Percentiles rank a stretch among this genome's conserved stretches.
Evolutionary conservation across 2,888 invertebrate genomes (phyloP).

Genomic region (Ectemnius cavifrons): DNA sequence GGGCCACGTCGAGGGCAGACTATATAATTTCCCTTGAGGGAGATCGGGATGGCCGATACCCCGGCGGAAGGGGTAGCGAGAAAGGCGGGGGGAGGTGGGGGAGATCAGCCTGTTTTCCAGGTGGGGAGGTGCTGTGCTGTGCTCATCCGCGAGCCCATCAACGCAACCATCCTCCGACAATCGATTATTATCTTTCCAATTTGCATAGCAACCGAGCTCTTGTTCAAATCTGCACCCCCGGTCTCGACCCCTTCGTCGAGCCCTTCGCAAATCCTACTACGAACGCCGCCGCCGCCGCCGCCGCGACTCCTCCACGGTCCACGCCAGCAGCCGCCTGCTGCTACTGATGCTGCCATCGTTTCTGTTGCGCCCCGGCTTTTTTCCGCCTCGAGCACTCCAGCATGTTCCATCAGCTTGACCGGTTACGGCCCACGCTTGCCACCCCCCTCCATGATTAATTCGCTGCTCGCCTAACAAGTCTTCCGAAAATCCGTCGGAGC

Average conservation of each 20-base stretch:
- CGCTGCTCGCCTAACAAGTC: not conserved
- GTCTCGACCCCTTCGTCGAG: slow-evolving; percentile 65
- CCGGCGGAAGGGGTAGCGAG: slow-evolving; percentile 55
- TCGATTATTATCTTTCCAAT: slow-evolving; percentile 78
- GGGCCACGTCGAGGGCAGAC: slow-evolving; percentile 67
- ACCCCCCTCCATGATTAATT: not conserved
- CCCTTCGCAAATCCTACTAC: slow-evolving; percentile 67
- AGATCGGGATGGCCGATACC: slow-evolving; percentile 73
- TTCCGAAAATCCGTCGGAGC: not conserved
- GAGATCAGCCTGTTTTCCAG: slow-evolving; percentile 67
- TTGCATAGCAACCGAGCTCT: slow-evolving; percentile 75
- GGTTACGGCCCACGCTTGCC: slow-evolving; percentile 43
- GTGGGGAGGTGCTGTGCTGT: slow-evolving; percentile 64
- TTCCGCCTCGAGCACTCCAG: slow-evolving; percentile 28
- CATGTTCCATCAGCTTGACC: slow-evolving; percentile 8
- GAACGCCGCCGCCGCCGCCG: not conserved
- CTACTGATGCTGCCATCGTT: slow-evolving; percentile 47
- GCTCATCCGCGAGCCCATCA: slow-evolving; percentile 75
- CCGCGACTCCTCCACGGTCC: slow-evolving; percentile 48
- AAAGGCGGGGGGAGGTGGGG: slow-evolving; percentile 39
- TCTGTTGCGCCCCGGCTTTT: slow-evolving; percentile 53
- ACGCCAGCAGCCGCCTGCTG: not conserved
- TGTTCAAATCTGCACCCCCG: slow-evolving; percentile 71
- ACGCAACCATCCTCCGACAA: slow-evolving; percentile 73
- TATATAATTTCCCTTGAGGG: slow-evolving; percentile 78